Evolutionary conservation across 2,113 vertebrate genomes (phyloP), one percentile per base, ranked within the genome.

Genomic region (Brachyhypopomus gauderio): DNA sequence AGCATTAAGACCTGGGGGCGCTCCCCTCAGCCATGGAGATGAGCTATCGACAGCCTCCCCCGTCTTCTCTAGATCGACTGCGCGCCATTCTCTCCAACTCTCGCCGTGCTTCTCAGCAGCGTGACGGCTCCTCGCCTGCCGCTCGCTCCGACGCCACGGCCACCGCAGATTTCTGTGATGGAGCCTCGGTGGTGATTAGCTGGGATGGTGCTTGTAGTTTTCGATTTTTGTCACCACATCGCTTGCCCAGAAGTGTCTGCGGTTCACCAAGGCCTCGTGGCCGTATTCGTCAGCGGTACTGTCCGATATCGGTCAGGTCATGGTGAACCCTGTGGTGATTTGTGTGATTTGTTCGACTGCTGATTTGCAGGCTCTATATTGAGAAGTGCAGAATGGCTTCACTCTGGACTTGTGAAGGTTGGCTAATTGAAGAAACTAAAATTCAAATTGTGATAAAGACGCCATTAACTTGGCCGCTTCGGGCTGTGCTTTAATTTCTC

Each of bases 31-130:
- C 81, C 84, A 88, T 89, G 90, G 87, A 92, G 89, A 91, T 91
- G 77, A 87, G 82, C 85, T 88, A 90, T 89, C 86, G 89, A 90
- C 89, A 86, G 86, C 81, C 70, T 88, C 82, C 78, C 83, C 87
- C 81, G 76, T 88, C 85, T 86, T 52, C 79, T 69, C 79, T 84
- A 77, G 85, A 77, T 84, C 78, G 86, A 80, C 81, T 71, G 62
- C 77, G 85, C 75, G 76, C 82, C 69, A 84, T 88, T 83, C 75
- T 81, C 83, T 80, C 30, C 77, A 88, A 80, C 85, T 64, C 67
- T 87, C 84, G 85, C 91, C 89, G 86, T 89, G 89, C 74, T 83
- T 82, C 78, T 62, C 66, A 88, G 56, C 77, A 72, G 55, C 80
- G 27, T 88, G 85, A 88, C 88, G 84, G 84, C 80, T 80, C 58